Evolutionary conservation across 2,888 invertebrate species (phyloP), one percentile per base, ranked within the genome.

Genomic region (Cheilosia vernalis): DNA sequence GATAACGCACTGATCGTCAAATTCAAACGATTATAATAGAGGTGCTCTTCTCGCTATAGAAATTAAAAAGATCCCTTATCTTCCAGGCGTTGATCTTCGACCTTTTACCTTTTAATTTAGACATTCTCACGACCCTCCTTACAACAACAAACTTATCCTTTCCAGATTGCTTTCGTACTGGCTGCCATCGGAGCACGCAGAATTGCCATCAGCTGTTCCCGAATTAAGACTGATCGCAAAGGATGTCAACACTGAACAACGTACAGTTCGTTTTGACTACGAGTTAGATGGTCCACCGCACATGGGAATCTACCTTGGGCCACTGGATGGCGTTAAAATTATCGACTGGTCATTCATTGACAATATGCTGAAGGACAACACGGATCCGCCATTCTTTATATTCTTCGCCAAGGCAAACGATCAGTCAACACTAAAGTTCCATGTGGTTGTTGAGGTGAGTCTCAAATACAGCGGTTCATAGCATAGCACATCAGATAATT

Each of bases 241-340:
- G 87, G 87, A 72, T 0, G 42, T 88, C 0, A 33, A 88, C 24
- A 10, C 74, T 4, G 63, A 13, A 10, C 30, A 74, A 0, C 88
- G 83, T 2, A 89, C 88, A 61, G 83, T 91, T 4, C 84, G 89
- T 4, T 90, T 89, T 21, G 89, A 89, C 0, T 69, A 90, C 37
- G 90, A 90, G 78, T 84, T 91, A 27, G 87, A 89, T 0, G 91
- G 91, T 0, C 91, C 91, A 2, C 89, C 89, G 87, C 91, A 91
- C 49, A 89, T 89, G 60, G 90, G 89, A 55, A 88, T 91, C 56
- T 91, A 90, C 24, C 89, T 91, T 17, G 87, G 89, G 5, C 91
- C 91, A 2, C 4, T 89, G 24, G 69, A 86, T 2, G 88, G 88
- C 61, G 88, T 88, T 24, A 88, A 88, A 60, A 79, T 91, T 27